These are phyloP conservation scores for Dunckerocampus dactyliophorus DNA, from an alignment of 2,113 vertebrate genomes.

Conservation along the genomic window DNA sequence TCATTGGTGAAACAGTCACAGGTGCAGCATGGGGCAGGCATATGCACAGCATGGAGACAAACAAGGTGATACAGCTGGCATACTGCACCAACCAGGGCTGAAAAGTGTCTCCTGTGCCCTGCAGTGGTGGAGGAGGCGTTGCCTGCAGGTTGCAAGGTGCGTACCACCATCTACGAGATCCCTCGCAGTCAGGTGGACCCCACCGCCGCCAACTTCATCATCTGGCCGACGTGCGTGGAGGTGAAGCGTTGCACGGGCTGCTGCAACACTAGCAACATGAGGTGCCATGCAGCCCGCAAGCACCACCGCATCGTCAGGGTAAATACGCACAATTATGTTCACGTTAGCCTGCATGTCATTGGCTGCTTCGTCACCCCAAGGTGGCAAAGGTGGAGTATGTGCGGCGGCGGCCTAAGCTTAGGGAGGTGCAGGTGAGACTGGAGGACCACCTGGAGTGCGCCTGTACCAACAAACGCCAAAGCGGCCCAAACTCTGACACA, in stretches of 20 bases:
- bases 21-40: too few relatives aligned
- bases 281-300: slow-evolving; percentile 60
- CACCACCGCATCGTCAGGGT: slow-evolving; percentile 72
- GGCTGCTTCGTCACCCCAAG: slow-evolving; percentile 56
- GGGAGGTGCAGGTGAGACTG: slow-evolving; percentile 92
- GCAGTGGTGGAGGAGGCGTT: slow-evolving; percentile 84
- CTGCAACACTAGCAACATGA: slow-evolving; percentile 73
- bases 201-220: slow-evolving; percentile 93
- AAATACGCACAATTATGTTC: not conserved
- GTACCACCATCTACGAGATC: slow-evolving; percentile 93
- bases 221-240: slow-evolving; percentile 97
- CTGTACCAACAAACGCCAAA: slow-evolving; percentile 79
- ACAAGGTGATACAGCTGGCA: too few relatives aligned
- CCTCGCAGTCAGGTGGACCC: slow-evolving; percentile 93
- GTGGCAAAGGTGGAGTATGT: slow-evolving; percentile 97
- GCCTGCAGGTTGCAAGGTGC: slow-evolving; percentile 86
- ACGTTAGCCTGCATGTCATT: not conserved
- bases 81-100: not conserved
- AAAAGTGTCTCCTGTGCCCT: slow-evolving; percentile 4
- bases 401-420: slow-evolving; percentile 88
- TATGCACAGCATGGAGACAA: too few relatives aligned
- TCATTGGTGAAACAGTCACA: not conserved
- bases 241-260: slow-evolving; percentile 94
- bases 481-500: slow-evolving; percentile 80
- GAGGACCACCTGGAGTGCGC: slow-evolving; percentile 95